phyloP scores from a whole-genome alignment of 92 coral and sea anemone genomes.

The Palythoa grandiflora region DNA sequence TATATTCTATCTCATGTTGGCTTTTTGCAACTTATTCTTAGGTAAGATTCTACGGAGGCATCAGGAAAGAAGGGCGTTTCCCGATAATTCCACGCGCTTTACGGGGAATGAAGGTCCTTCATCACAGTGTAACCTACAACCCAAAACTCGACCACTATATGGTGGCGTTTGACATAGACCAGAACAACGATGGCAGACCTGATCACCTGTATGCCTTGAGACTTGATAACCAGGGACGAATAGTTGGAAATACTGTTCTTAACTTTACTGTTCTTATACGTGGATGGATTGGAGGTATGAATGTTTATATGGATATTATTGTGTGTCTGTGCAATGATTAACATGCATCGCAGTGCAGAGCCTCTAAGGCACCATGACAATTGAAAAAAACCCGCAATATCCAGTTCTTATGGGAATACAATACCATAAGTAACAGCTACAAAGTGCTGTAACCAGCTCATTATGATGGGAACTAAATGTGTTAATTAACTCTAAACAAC shows the following conservation, averaged over 20 bases:
- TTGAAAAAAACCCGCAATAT: too few species aligned
- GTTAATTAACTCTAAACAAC: too few species aligned
- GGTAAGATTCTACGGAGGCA: slow-evolving; percentile 77
- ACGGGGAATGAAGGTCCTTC: slow-evolving; percentile 77
- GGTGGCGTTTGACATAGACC: slow-evolving; percentile 89
- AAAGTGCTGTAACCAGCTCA: too few species aligned
- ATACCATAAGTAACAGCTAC: too few species aligned
- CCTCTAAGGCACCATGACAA: neutral
- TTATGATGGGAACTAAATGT: too few species aligned
- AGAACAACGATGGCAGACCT: slow-evolving; percentile 73
- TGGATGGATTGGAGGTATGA: slow-evolving; percentile 72
- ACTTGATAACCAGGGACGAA: slow-evolving; percentile 60
- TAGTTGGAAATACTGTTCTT: slow-evolving; percentile 72
- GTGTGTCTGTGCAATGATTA: neutral
- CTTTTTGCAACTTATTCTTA: slow-evolving; percentile 16
- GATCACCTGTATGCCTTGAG: slow-evolving; percentile 85
- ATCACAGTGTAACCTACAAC: slow-evolving; percentile 87
- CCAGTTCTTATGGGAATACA: too few species aligned
- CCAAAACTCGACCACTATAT: slow-evolving; percentile 81
- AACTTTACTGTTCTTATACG: slow-evolving; percentile 79
- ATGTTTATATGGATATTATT: too few species aligned
- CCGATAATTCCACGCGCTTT: slow-evolving; percentile 73
- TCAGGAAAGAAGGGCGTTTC: slow-evolving; percentile 63
- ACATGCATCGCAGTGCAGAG: neutral
- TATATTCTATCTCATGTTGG: neutral